Percentiles rank a stretch among this genome's conserved stretches.
Evolutionary conservation across 2,888 invertebrate species (phyloP).

Genomic region (Isoperla grammatica): DNA sequence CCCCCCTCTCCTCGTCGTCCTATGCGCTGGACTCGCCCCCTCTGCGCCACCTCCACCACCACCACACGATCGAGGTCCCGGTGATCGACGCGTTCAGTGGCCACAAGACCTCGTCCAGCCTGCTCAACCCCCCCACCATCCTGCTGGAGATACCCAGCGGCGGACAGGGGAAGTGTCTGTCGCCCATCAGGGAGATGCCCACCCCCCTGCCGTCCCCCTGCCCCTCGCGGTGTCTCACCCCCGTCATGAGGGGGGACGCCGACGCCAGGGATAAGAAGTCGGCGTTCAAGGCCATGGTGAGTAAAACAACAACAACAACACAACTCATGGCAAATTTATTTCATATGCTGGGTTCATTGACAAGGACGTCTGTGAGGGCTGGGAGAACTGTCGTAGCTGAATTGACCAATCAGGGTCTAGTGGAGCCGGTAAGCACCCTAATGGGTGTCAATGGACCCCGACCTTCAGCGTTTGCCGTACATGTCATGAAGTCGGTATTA

Average conservation of each 20-base stretch:
- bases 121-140: constrained; percentile 66
- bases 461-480: too few relatives aligned
- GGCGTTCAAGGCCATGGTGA: constrained; percentile 26
- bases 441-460: too few relatives aligned
- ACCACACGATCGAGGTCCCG: constrained; percentile 50
- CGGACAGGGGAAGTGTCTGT: constrained; percentile 66
- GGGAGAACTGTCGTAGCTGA: too few relatives aligned
- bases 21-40: constrained; percentile 59
- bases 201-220: constrained; percentile 54
- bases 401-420: too few relatives aligned
- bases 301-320: too few relatives aligned
- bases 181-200: constrained; percentile 71
- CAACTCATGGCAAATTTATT: too few relatives aligned
- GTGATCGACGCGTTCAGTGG: constrained; percentile 64
- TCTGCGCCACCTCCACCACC: constrained; percentile 38
- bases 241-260: constrained; percentile 36
- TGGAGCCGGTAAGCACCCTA: too few relatives aligned
- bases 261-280: constrained; percentile 23
- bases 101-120: constrained; percentile 51
- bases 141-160: constrained; percentile 67
- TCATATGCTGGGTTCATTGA: too few relatives aligned
- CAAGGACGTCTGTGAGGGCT: too few relatives aligned
- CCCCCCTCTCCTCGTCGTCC: constrained; percentile 55
- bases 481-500: too few relatives aligned
- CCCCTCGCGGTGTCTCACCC: constrained; percentile 61